Evolutionary conservation across 2,888 invertebrate genomes (phyloP), one percentile per base, ranked within the genome.

Genomic region (Drosophila niveifrons): DNA sequence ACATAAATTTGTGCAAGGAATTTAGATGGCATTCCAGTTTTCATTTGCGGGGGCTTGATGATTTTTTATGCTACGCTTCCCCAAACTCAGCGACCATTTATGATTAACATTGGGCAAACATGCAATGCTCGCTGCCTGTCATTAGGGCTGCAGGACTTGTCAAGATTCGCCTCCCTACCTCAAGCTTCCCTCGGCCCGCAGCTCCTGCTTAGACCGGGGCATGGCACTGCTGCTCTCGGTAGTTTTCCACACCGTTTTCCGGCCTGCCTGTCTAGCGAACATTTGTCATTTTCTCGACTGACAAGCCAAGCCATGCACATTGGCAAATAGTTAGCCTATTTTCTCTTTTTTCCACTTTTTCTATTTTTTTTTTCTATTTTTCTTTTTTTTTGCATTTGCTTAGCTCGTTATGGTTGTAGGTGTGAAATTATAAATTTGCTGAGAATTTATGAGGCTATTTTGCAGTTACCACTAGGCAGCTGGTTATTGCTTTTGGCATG

Each of bases 361-460:
- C 11, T n/a, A 34, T n/a, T 39, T 17, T 41, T 17, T 7, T 10
- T 17, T 36, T 9, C 11, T 15, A 11, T 17, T 51, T 8, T 17
- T 46, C 58, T 13, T 17, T 51, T 8, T 17, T 46, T 65, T 50
- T 53, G n/a, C 41, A 47, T 55, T 70, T 43, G 51, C 13, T 28
- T n/a, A 13, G 67, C 80, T 82, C 80, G 80, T 78, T 78, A 76
- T 73, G 70, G 64, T 53, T 52, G 78, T 70, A 87, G 85, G 85
- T 85, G 88, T 79, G 85, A 85, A 87, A 85, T 87, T 85, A 85
- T 87, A 85, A 85, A 87, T 87, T 87, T 87, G 58, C 23, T 11
- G 52, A 52, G 55, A 82, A 85, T 85, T 85, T 87, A 85, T 85
- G 85, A 66, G 76, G 73, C 80, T 69, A 75, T 75, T 78, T 73